Conservation (phyloP, 2,888 invertebrate genomes). For the Mesorhabditis belari region DNA sequence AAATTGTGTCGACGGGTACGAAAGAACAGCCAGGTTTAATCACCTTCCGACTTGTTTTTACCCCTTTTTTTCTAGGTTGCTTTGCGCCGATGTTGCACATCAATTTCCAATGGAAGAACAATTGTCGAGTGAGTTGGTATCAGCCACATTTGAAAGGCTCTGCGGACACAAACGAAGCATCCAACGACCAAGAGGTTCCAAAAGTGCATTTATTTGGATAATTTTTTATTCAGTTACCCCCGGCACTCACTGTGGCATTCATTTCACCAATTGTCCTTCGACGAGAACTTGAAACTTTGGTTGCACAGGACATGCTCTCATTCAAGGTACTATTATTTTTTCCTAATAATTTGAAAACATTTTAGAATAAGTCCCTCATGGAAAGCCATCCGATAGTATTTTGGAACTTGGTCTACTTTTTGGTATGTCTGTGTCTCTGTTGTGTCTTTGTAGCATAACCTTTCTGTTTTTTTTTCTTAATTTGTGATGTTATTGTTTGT, state of each 20-base stretch:
- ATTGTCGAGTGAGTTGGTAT: slow-evolving; percentile 26
- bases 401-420: slow-evolving; percentile 95
- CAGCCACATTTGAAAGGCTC: slow-evolving; percentile 4
- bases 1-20: slow-evolving; percentile 4
- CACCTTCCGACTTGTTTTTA: slow-evolving; percentile 2
- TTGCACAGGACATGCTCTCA: slow-evolving; percentile 71
- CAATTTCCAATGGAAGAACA: slow-evolving; percentile 7
- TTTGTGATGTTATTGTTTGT: too few species aligned
- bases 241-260: slow-evolving; percentile 65
- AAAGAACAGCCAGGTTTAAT: not conserved
- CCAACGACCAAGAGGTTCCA: not conserved
- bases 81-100: slow-evolving; percentile 21
- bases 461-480: too few species aligned
- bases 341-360: slow-evolving; percentile 51
- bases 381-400: slow-evolving; percentile 94
- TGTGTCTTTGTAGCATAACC: too few species aligned
- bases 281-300: slow-evolving; percentile 90
- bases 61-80: slow-evolving; percentile 2
- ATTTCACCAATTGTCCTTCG: slow-evolving; percentile 90
- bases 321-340: slow-evolving; percentile 10
- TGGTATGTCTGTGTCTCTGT: slow-evolving; percentile 88
- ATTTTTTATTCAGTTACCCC: slow-evolving; percentile 64
- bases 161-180: not conserved
- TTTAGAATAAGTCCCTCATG: slow-evolving; percentile 57
- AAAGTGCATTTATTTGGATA: too few species aligned